These are phyloP conservation scores for Zosterops pallidus DNA, from an alignment of 2,113 vertebrate species.

Conservation along the genomic window DNA sequence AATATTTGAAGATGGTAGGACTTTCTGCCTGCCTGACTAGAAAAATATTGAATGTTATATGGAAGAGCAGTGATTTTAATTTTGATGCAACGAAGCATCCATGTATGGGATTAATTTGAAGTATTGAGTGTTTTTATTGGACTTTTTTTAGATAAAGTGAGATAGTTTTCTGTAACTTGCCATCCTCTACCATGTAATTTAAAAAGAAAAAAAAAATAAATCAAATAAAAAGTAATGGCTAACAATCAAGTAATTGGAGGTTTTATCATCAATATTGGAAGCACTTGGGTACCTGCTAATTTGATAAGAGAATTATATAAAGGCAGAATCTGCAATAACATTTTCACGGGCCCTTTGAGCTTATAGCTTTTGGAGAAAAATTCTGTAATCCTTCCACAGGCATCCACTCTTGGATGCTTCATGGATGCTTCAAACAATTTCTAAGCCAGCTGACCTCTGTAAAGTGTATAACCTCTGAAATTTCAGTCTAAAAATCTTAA, in stretches of 20 bases:
- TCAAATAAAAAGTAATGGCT: rapidly evolving
- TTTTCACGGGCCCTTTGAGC: not conserved
- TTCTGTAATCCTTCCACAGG: not conserved
- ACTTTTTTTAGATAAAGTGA: not conserved
- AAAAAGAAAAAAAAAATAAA: not conserved
- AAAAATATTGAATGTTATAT: not conserved
- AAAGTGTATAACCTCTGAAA: not conserved
- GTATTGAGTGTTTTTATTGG: not conserved
- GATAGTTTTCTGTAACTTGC: rapidly evolving
- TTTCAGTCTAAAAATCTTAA: not conserved
- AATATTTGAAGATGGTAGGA: not conserved
- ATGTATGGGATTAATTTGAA: not conserved
- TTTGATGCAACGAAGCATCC: not conserved
- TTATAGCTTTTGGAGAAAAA: not conserved
- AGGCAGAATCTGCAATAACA: not conserved
- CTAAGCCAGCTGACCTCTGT: not conserved
- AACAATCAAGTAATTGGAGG: not conserved
- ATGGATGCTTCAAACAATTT: not conserved
- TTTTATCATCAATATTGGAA: not conserved
- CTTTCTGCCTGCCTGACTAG: not conserved
- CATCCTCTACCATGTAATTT: not conserved
- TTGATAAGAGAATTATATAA: not conserved
- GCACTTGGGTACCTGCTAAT: not conserved
- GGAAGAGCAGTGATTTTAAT: not conserved
- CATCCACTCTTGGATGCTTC: not conserved